Conservation (phyloP, 1,140 invertebrate genomes). For the Camponotus vicinus region DNA sequence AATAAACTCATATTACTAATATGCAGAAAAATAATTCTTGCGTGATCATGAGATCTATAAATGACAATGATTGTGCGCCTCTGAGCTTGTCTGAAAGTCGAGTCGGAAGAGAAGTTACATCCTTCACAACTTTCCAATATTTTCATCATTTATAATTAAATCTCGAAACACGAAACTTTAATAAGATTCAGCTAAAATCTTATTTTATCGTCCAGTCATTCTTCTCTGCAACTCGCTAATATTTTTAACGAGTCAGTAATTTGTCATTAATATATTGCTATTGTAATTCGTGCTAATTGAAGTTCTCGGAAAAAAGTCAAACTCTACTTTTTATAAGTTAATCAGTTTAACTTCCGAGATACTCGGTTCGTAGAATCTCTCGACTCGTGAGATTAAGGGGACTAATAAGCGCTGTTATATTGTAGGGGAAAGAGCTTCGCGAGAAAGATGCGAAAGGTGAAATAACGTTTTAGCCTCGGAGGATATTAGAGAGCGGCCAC, state of each 20-base stretch:
- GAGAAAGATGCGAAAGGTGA: constrained; percentile 1
- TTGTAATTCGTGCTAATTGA: no score
- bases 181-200: background rate
- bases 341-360: background rate
- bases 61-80: no score
- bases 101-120: background rate
- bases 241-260: no score
- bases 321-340: no score
- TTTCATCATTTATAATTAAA: background rate
- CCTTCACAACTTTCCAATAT: background rate
- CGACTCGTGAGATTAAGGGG: background rate
- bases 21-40: background rate
- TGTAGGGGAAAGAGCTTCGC: constrained; percentile 4
- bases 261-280: no score
- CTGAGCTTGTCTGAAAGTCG: background rate
- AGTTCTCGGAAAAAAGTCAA: no score
- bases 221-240: no score
- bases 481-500: constrained; percentile 21
- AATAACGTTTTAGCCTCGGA: constrained; percentile 30
- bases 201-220: no score
- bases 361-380: background rate
- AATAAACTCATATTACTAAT: background rate
- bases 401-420: constrained; percentile 10
- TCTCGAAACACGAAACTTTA: background rate
- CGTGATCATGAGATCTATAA: no score